Base-by-base conservation (phyloP, 2,113 vertebrate genomes). In the Sinocyclocheilus maitianheensis region DNA sequence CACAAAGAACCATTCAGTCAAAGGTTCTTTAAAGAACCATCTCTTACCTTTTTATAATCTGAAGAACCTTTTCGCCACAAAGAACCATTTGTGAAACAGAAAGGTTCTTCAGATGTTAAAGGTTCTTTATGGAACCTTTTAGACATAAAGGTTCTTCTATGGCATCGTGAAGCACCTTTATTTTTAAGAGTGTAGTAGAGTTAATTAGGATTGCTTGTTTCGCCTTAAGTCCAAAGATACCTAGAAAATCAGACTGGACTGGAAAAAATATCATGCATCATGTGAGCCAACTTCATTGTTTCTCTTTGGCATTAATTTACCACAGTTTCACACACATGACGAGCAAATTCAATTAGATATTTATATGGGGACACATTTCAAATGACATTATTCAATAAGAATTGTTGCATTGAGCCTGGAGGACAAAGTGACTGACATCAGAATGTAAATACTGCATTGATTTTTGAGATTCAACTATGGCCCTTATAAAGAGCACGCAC, bases 391-490 rank as follows among this genome's bases (percentile, higher is more conserved):
- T 85, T 53, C 85, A 67, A 85, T 79, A 85, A 76, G 74, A 87
- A 88, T 81, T 85, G 78, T 83, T 71, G 83, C 85, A 58, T 84
- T 63, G 75, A 80, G 85, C 87, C 87, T 62, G 84, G 85, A 88
- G 87, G 89, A 86, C 60, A 85, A 88, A 85, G 72, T 85, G 85
- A 87, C 85, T 87, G 85, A 86, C 89, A 88, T 85, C 62, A 81
- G 85, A 88, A 90, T 90, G 86, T 85, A 88, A 90, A 90, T 90
- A 84, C 63, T 37, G 53, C 85, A 90, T 88, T 88, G 89, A 90
- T 90, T 87, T 87, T 81, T 83, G 53, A 77, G 83, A 75, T 87
- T 83, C 85, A 46, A 46, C 81, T 84, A 83, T 43, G 46, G 55
- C 69, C 30, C 77, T 86, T 84, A 84, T 87, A 88, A 65, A 77